Evolutionary conservation across 2,797 vertebrate species (phyloP), one percentile per base, ranked within the genome.

Genomic region (Luscinia megarhynchos): DNA sequence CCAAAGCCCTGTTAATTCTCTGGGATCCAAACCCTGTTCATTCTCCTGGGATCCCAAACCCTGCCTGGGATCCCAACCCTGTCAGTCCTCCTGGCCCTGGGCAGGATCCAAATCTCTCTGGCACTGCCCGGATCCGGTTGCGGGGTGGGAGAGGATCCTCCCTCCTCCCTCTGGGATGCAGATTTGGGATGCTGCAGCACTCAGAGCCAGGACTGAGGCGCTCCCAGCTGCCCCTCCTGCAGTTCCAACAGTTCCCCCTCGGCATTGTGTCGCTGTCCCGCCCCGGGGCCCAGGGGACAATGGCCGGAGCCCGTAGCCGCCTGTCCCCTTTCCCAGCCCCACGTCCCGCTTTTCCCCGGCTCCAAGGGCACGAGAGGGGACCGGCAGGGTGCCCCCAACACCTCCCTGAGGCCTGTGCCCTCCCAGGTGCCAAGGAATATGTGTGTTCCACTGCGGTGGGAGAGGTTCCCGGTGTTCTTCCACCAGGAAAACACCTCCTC

Each of bases 381-480:
- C 15, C 13, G 48, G 22, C 24, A 1, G 0, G 50, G 5, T 23
- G 57, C 18, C 72, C 63, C 58, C 2, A 6, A 34, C 3, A 0
- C 9, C 8, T 11, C 45, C 38, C 40, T 63, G 48, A 79, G 0
- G 2, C 4, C 6, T 5, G 2, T 15, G 40, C 70, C 81, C 11
- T 91, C 78, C 36, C 68, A 96, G 98, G 97, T 78, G 95, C 79
- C 22, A 97, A 96, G 48, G 91, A 88, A 11, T 96, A 94, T n/a
- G n/a, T 20, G 70, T 19, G 3, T 97, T 98, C 13, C n/a, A n/a
- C 95, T 92, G 7, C 84, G 90, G 45, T 45, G 50, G 0, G 98
- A 98, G 93, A 96, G 76, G 3, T 97, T 98, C 83, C 95, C 96
- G 0, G 97, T 98, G 66, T 97, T 98, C 55, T 97, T 97, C 51